Base-by-base conservation (phyloP, 1,140 invertebrate species). In the Cylas formicarius region DNA sequence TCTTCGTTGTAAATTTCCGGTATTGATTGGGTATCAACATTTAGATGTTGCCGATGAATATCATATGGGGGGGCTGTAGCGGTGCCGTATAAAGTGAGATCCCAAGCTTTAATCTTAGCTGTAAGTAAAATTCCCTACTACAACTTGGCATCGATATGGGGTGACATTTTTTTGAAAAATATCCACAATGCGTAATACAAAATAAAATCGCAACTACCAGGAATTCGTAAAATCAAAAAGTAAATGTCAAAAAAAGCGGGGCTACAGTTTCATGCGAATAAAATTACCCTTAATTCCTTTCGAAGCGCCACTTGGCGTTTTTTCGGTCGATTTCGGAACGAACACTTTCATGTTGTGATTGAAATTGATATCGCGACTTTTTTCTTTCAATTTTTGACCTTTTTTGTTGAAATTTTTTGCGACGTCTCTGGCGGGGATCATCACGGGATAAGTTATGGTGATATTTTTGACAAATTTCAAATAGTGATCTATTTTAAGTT, bases 371-470 rank as follows among this genome's bases (percentile, higher is more conserved):
- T 59, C 71, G 59, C 49, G 57, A 42, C 62, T 67, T 53, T 63
- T 65, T 50, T 65, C 63, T 57, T 65, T 65, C 42, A 59, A 55
- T 50, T 65, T 67, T 52, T 63, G 62, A 11, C 48, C 40, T 54
- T 63, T 61, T 55, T 62, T 68, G 6, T 66, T 61, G n/a, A 67
- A 69, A 53, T 72, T 73, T n/a, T 62, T 48, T 11, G 18, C 60
- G 14, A 67, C 60, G 54, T 63, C 66, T 36, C 68, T 70, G 21
- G 71, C 60, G 13, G 77, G 76, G 39, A 78, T 77, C 44, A 82
- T 72, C 49, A 77, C 74, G 0, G 82, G 82, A 58, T 84, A 84
- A 27, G 86, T 81, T 49, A 73, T 56, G 69, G 79, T n/a, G 76
- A 82, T 60, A 82, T 82, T 61, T 74, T 71, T 65, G 24, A 65